phyloP scores from a whole-genome alignment of 1,140 invertebrate species.

The Hormaphis cornu region DNA sequence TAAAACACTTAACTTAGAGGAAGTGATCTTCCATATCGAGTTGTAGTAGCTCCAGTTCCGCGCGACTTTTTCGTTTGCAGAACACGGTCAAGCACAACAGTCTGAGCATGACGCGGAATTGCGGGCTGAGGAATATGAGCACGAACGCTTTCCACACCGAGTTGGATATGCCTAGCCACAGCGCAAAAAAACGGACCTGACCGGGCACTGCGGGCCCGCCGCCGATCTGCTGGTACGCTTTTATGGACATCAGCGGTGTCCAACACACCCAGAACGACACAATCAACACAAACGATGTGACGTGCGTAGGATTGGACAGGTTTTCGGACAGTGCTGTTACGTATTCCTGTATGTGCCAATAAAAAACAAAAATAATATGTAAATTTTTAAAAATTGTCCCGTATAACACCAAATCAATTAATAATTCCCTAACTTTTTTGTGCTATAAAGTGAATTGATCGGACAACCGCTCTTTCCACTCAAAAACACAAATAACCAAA shows the following conservation, averaged over 20 bases:
- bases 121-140: conserved; percentile 74
- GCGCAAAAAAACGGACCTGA: conserved; percentile 79
- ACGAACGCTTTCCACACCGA: conserved; percentile 91
- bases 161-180: conserved; percentile 88
- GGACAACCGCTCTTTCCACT: no score
- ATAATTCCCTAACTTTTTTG: no score
- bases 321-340: conserved; percentile 83
- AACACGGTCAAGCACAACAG: conserved; percentile 82
- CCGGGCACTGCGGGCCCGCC: conserved; percentile 46
- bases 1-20: conserved; percentile 42
- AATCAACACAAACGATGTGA: conserved; percentile 87
- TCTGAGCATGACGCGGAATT: conserved; percentile 76
- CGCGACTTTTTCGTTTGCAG: conserved; percentile 63
- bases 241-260: conserved; percentile 77
- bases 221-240: conserved; percentile 47
- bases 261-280: conserved; percentile 84
- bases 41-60: conserved; percentile 70
- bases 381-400: no score
- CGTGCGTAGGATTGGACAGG: conserved; percentile 82
- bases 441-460: no score
- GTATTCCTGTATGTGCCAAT: conserved; percentile 52
- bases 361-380: neutral
- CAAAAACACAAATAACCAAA: no score
- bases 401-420: neutral
- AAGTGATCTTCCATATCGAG: conserved; percentile 63